Conservation (phyloP, 1,140 invertebrate genomes). For the Brachionus calyciflorus region DNA sequence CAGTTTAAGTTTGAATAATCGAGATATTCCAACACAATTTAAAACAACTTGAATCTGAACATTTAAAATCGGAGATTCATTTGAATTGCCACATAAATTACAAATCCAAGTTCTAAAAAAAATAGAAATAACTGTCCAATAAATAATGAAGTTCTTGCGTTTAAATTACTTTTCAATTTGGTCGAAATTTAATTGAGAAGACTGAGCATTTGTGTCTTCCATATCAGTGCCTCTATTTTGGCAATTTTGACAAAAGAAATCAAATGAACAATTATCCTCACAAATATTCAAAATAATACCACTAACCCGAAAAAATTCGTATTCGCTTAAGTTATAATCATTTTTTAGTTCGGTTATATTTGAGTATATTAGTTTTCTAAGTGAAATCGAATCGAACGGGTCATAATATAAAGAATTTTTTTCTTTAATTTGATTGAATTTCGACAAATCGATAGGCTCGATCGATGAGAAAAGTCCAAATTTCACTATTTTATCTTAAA, state of each 20-base stretch:
- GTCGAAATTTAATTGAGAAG: not conserved
- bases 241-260: conserved; percentile 21
- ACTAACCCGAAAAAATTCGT: not conserved
- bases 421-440: not conserved
- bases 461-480: no score
- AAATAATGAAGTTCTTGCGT: not conserved
- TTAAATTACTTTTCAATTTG: not conserved
- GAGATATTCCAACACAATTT: not conserved
- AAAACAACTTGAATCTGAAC: conserved; percentile 11
- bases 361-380: not conserved
- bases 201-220: not conserved
- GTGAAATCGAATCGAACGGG: not conserved
- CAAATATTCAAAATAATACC: not conserved
- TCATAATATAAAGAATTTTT: not conserved
- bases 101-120: not conserved
- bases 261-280: conserved; percentile 35
- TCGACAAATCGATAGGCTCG: not conserved
- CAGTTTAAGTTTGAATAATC: not conserved
- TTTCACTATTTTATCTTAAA: no score
- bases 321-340: not conserved
- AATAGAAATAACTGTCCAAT: not conserved
- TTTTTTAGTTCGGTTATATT: not conserved
- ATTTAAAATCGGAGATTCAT: not conserved
- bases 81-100: not conserved
- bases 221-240: not conserved